These are phyloP conservation scores for Stramonita haemastoma DNA, from an alignment of 2,888 invertebrate genomes.

Conservation along the genomic window DNA sequence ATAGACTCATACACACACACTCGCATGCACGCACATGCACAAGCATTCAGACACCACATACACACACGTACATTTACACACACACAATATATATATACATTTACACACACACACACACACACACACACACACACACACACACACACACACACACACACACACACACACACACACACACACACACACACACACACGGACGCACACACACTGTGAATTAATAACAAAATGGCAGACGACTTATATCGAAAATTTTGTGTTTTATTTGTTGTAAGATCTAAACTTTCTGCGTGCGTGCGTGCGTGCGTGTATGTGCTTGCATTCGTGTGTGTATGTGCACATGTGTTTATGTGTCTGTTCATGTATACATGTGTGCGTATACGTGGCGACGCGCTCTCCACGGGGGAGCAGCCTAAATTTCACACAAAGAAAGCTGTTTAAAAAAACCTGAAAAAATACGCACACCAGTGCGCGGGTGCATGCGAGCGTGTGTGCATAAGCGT, in stretches of 20 bases:
- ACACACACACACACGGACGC: neutral
- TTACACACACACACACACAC: neutral
- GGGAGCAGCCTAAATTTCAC: too few relatives aligned
- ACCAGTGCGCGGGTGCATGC: too few relatives aligned
- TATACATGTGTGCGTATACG: too few relatives aligned
- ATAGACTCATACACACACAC: neutral
- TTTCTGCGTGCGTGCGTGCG: neutral
- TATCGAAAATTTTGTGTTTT: too few relatives aligned
- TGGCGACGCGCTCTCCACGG: too few relatives aligned
- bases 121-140: slow-evolving; percentile 17
- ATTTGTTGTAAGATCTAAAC: too few relatives aligned
- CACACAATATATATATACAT: neutral
- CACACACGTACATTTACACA: neutral
- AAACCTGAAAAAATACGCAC: too few relatives aligned
- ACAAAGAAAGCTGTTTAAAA: too few relatives aligned
- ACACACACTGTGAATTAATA: neutral
- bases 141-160: too few relatives aligned
- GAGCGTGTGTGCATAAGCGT: too few relatives aligned
- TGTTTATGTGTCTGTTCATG: neutral
- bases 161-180: slow-evolving; percentile 9
- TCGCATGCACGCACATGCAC: neutral
- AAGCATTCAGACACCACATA: too few relatives aligned
- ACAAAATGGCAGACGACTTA: too few relatives aligned
- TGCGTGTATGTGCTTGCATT: neutral
- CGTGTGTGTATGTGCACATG: neutral